A percentile compares a stretch with the other conserved stretches of the same genome.
These are phyloP conservation scores for Falco novaeseelandiae DNA, from an alignment of 2,797 vertebrate genomes.

Conservation along the genomic window DNA sequence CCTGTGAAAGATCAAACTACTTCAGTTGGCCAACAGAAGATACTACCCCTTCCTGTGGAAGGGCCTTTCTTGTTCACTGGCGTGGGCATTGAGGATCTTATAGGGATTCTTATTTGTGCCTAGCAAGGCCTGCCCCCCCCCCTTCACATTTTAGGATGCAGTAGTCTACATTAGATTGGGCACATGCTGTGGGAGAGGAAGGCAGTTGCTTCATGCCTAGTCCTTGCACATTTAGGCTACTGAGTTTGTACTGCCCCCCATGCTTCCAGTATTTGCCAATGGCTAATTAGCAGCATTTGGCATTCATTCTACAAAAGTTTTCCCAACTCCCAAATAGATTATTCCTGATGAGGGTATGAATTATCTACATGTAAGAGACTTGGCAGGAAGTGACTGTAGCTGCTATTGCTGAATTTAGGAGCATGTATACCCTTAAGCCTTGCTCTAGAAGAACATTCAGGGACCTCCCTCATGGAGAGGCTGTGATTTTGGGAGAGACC, in stretches of 20 bases:
- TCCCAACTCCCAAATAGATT: conserved; percentile 24
- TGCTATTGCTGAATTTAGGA: neutral
- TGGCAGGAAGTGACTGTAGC: neutral
- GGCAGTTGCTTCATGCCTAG: neutral
- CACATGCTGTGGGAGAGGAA: neutral
- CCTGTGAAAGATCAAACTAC: neutral
- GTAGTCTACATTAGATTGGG: neutral
- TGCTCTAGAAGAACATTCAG: neutral
- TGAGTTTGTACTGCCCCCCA: neutral
- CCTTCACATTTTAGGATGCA: neutral
- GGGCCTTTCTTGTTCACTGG: neutral
- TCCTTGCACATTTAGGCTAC: neutral
- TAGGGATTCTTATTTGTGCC: neutral
- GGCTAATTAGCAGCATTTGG: conserved; percentile 28
- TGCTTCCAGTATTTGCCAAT: neutral
- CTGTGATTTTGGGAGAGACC: neutral
- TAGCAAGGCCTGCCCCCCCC: neutral
- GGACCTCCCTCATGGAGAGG: neutral
- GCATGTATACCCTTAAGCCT: neutral
- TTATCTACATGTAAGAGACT: neutral
- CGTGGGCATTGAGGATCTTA: accelerated
- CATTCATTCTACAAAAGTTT: conserved; percentile 8
- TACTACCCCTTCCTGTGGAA: neutral
- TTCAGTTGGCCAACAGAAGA: neutral
- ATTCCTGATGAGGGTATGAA: conserved; percentile 41